Conservation (phyloP, 2,797 vertebrate species). For the Rhodeus uyekii region DNA sequence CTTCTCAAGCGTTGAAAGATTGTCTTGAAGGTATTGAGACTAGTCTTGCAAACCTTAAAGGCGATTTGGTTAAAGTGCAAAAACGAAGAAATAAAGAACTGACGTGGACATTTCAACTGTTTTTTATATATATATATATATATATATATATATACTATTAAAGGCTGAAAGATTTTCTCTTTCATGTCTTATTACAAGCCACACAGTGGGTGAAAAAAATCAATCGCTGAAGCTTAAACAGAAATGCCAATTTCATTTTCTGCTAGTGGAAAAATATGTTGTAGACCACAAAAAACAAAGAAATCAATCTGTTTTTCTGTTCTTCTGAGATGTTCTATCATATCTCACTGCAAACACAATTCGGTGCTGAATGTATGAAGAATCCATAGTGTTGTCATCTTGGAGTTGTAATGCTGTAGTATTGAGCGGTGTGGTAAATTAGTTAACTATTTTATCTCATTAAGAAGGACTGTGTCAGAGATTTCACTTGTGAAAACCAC, state of each 20-base stretch:
- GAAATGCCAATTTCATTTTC: slow-evolving; percentile 67
- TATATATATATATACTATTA: too few relatives aligned
- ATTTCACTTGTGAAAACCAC: not conserved
- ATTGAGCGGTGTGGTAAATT: not conserved
- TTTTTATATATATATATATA: slow-evolving; percentile 52
- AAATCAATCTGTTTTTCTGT: slow-evolving; percentile 47
- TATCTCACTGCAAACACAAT: slow-evolving; percentile 23
- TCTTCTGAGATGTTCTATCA: not conserved
- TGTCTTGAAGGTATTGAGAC: slow-evolving; percentile 63
- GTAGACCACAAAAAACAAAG: slow-evolving; percentile 33
- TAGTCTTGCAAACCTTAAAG: slow-evolving; percentile 64
- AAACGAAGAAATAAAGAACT: slow-evolving; percentile 59
- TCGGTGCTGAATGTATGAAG: not conserved
- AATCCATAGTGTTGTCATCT: slow-evolving; percentile 18
- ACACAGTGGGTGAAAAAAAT: slow-evolving; percentile 74
- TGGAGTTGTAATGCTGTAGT: not conserved
- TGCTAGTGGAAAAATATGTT: slow-evolving; percentile 55
- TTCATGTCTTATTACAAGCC: slow-evolving; percentile 77
- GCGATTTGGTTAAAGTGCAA: slow-evolving; percentile 60
- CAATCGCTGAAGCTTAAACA: slow-evolving; percentile 74
- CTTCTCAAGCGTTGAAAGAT: slow-evolving; percentile 20
- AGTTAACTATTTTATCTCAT: not conserved
- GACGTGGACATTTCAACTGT: slow-evolving; percentile 67
- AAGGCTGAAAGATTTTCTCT: slow-evolving; percentile 75
- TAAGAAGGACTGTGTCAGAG: not conserved